Base-by-base conservation (phyloP, 1,140 invertebrate species). In the Drosophila watanabei region DNA sequence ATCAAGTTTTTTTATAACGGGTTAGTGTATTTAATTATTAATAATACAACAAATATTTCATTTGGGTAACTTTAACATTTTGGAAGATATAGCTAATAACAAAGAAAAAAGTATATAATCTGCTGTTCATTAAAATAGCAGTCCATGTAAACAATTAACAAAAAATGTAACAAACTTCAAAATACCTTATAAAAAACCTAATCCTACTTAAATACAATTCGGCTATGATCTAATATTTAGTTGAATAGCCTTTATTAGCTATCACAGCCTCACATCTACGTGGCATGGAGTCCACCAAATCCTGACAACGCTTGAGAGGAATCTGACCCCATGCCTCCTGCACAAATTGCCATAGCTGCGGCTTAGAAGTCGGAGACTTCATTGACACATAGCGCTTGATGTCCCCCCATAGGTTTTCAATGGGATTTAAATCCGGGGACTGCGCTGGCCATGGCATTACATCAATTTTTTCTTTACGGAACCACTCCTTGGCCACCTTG, bases 251-350 rank as follows among this genome's bases (percentile, higher is more conserved):
- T 35, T 35, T 35, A 33, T 48, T 24, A 28, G 32, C 45, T 61
- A 35, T 35, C 13, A 61, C 58, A 24, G 58, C 30, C 14, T 60
- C 14, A n/a, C 30, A 60, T 45, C 59, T 37, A 11, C 32, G 45
- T 46, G 58, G 58, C 16, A 43, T 48, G 20, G 32, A 48, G 59
- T 48, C 43, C 43, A 61, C 32, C 43, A 61, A 61, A 18, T 61
- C 59, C 8, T 61, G 7, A 1, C 18, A 48, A 24, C 45, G 32
- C 30, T 48, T 18, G 30, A 8, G 30, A n/a, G 58, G n/a, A 20
- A 60, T 60, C 58, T 60, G 58, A 0, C 6, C 43, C 43, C 28
- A 35, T 28, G 16, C 43, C n/a, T 48, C 43, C 13, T 24, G 11
- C n/a, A 35, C 32, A 61, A 48, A 1, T 61, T 35, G 18, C 43